These are phyloP conservation scores for Euthynnus affinis DNA, from an alignment of 2,797 vertebrate genomes.

Conservation along the genomic window DNA sequence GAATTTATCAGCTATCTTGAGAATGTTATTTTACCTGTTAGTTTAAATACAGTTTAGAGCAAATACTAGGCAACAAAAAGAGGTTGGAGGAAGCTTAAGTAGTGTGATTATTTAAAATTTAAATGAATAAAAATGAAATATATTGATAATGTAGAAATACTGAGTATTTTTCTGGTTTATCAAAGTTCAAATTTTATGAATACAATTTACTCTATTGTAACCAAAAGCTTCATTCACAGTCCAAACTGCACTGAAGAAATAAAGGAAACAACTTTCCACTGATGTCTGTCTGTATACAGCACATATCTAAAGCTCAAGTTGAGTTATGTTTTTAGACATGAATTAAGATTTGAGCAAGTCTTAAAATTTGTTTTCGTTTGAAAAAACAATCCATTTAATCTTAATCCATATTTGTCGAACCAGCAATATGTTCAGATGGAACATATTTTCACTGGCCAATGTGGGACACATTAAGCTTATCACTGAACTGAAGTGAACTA, in stretches of 20 bases:
- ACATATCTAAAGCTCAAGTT: not conserved
- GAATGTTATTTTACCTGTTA: not conserved
- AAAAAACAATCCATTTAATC: not conserved
- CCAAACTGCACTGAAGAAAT: not conserved
- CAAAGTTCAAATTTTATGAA: not conserved
- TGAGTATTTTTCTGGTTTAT: not conserved
- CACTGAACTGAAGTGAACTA: constrained; percentile 13
- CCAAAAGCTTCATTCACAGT: not conserved
- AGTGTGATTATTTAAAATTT: not conserved
- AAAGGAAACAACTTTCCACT: too few species aligned
- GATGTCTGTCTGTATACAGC: too few species aligned
- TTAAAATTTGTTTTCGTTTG: not conserved
- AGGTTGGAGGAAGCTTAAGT: not conserved
- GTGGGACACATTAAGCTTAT: constrained; percentile 28
- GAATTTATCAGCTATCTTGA: not conserved
- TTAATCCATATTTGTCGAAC: constrained; percentile 17
- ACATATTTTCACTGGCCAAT: constrained; percentile 14
- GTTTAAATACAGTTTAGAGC: constrained; percentile 8
- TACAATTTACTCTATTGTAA: not conserved
- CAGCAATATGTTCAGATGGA: constrained; percentile 6
- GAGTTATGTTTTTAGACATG: not conserved
- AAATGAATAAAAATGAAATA: not conserved
- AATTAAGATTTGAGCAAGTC: not conserved
- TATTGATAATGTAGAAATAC: not conserved
- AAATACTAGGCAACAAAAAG: not conserved